These are phyloP conservation scores for Cotesia chilonis DNA, from an alignment of 1,140 invertebrate species.

Conservation along the genomic window DNA sequence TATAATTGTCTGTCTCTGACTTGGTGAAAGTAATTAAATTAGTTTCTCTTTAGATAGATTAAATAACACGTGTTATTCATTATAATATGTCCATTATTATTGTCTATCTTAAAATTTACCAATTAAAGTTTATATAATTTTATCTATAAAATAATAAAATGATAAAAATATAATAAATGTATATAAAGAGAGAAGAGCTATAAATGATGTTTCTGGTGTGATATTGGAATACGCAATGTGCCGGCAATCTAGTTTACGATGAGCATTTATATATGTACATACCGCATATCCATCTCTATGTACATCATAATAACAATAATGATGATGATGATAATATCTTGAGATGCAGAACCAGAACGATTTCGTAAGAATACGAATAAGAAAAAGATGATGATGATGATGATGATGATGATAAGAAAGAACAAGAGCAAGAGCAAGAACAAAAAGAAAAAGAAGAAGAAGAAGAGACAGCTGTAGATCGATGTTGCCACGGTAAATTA, in stretches of 20 bases:
- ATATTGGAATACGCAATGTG: conserved; percentile 45
- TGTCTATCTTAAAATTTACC: too few relatives aligned
- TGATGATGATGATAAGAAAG: background rate
- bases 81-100: too few relatives aligned
- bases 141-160: background rate
- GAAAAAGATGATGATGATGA: too few relatives aligned
- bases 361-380: conserved; percentile 43
- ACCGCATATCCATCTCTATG: too few relatives aligned
- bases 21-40: too few relatives aligned
- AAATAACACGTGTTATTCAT: too few relatives aligned
- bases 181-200: background rate
- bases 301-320: too few relatives aligned
- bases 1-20: too few relatives aligned
- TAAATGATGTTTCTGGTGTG: conserved; percentile 29
- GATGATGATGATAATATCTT: conserved; percentile 19
- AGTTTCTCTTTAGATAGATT: too few relatives aligned
- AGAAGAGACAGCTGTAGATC: conserved; percentile 57
- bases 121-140: too few relatives aligned
- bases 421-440: conserved; percentile 32
- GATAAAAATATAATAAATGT: background rate
- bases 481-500: conserved; percentile 62
- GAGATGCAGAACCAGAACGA: conserved; percentile 43
- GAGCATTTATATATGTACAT: conserved; percentile 21
- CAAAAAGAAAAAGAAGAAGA: too few relatives aligned
- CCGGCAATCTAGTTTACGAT: conserved; percentile 15